A percentile compares a stretch with the other conserved stretches of the same genome.
Evolutionary conservation across 2,113 vertebrate genomes (phyloP).

Genomic region (Zingel zingel): DNA sequence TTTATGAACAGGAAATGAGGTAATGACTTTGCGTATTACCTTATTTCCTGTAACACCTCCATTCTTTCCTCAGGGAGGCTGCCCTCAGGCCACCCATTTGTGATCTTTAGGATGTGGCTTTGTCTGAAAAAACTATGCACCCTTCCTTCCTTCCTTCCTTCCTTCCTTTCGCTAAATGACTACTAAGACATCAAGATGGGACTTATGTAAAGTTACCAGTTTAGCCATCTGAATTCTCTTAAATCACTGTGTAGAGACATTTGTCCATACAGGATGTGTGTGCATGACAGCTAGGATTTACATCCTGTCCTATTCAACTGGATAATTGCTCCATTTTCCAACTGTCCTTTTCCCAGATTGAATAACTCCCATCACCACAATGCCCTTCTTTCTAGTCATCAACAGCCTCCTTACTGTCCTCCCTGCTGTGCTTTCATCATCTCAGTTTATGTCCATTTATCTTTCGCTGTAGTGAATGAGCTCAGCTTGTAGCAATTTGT

Average conservation of each 20-base stretch:
- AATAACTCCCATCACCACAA: slow-evolving; percentile 72
- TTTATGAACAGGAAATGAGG: slow-evolving; percentile 61
- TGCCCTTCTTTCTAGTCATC: slow-evolving; percentile 66
- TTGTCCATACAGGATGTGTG: slow-evolving; percentile 44
- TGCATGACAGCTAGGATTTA: slow-evolving; percentile 29
- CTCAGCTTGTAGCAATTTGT: slow-evolving; percentile 35
- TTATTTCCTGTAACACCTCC: slow-evolving; percentile 66
- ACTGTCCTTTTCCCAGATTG: slow-evolving; percentile 46
- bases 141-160: slow-evolving; percentile 33
- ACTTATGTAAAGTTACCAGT: slow-evolving; percentile 2
- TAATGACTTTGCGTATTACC: slow-evolving; percentile 47
- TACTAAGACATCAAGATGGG: not conserved
- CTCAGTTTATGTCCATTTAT: slow-evolving; percentile 45
- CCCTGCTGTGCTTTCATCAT: slow-evolving; percentile 33
- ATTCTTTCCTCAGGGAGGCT: slow-evolving; percentile 29
- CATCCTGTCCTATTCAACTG: slow-evolving; percentile 35
- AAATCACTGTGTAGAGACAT: not conserved
- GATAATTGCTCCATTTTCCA: slow-evolving; percentile 54
- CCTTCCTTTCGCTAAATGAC: slow-evolving; percentile 19
- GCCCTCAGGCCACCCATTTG: slow-evolving; percentile 37
- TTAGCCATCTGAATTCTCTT: not conserved
- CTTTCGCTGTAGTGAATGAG: slow-evolving; percentile 47
- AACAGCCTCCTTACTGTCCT: slow-evolving; percentile 67
- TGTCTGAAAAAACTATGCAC: slow-evolving; percentile 11
- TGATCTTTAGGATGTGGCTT: slow-evolving; percentile 52